Conservation (phyloP, 2,888 invertebrate genomes). For the Brachylomia viminalis region DNA sequence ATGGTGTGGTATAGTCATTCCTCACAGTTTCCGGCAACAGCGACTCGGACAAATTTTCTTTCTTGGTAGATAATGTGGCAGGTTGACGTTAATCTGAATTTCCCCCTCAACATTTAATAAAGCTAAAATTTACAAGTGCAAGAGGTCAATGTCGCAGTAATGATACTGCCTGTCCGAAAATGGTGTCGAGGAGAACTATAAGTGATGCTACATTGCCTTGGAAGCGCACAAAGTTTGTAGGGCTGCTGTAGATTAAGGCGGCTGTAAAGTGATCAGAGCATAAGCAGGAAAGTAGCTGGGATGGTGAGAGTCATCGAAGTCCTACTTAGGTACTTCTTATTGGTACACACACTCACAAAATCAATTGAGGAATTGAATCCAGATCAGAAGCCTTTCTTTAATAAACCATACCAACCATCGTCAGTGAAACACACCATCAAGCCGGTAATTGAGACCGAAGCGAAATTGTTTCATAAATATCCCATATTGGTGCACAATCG, state of each 20-base stretch:
- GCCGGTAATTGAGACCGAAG: slow-evolving; percentile 35
- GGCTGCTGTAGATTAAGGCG: neutral
- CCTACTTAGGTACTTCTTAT: neutral
- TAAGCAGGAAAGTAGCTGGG: neutral
- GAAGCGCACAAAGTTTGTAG: neutral
- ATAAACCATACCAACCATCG: neutral
- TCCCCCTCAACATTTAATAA: neutral
- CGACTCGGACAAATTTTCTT: too few species aligned
- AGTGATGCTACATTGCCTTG: neutral
- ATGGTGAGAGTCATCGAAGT: neutral
- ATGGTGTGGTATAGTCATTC: too few species aligned
- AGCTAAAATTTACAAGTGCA: neutral
- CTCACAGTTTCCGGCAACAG: too few species aligned
- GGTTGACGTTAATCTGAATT: neutral
- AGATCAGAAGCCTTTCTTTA: neutral
- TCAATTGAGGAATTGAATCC: too few species aligned
- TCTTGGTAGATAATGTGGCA: neutral
- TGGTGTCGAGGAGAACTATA: neutral
- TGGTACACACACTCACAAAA: neutral
- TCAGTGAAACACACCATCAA: slow-evolving; percentile 21
- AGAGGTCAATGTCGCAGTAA: slow-evolving; percentile 6
- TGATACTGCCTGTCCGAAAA: neutral
- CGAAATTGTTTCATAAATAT: slow-evolving; percentile 57
- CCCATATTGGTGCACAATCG: slow-evolving; percentile 52
- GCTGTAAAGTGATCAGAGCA: neutral